A percentile compares a stretch with the other conserved stretches of the same genome.
Conservation (phyloP, 2,113 vertebrate species). For the Chaenogobius annularis region DNA sequence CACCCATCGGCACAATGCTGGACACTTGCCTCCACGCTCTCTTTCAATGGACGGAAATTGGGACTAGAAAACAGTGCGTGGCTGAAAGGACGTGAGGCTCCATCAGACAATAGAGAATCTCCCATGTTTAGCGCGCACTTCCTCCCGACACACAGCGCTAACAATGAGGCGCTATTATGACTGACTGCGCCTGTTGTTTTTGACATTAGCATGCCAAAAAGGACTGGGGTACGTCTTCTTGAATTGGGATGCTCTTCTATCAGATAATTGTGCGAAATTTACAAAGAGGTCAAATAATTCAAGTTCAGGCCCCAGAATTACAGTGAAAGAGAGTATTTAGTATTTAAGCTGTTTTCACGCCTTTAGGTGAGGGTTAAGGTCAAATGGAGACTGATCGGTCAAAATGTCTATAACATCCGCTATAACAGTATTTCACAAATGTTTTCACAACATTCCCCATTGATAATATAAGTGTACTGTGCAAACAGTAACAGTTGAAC, state of each 20-base stretch:
- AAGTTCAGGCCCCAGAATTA: background rate
- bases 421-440: background rate
- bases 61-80: constrained; percentile 64
- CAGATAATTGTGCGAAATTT: constrained; percentile 9
- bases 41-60: constrained; percentile 73
- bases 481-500: background rate
- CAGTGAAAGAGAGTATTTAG: background rate
- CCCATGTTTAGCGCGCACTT: constrained; percentile 65
- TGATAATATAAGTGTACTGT: background rate
- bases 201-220: constrained; percentile 26
- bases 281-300: background rate
- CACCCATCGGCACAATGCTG: constrained; percentile 65
- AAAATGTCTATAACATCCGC: background rate
- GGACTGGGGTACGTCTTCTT: constrained; percentile 18
- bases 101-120: constrained; percentile 71
- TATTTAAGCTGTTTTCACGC: background rate
- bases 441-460: background rate
- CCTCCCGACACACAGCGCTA: constrained; percentile 55
- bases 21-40: constrained; percentile 57
- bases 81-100: constrained; percentile 67
- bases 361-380: background rate
- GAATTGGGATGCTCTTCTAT: constrained; percentile 2
- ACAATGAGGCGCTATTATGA: constrained; percentile 65
- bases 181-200: constrained; percentile 35
- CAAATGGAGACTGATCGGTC: background rate